Percentiles rank a stretch among this genome's conserved stretches.
Evolutionary conservation across 2,888 invertebrate genomes (phyloP).

Genomic region (Lapara coniferarum): DNA sequence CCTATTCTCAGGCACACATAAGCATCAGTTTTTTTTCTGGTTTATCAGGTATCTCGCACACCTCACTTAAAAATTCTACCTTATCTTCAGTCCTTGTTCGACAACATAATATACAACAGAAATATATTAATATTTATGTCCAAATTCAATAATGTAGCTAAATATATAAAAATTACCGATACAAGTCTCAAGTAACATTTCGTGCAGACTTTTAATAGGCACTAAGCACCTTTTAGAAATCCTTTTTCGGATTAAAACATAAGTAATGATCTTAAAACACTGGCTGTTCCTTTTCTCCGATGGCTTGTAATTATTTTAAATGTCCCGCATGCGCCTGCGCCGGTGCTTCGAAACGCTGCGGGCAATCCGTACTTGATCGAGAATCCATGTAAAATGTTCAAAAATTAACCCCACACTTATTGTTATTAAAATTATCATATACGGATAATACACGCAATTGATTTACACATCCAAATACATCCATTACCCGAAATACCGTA

Average conservation of each 20-base stretch:
- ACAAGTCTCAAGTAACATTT: slow-evolving; percentile 66
- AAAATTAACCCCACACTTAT: slow-evolving; percentile 39
- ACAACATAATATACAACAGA: not conserved
- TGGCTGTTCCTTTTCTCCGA: slow-evolving; percentile 79
- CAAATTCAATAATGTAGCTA: slow-evolving; percentile 46
- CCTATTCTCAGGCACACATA: no score
- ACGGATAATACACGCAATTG: slow-evolving; percentile 10
- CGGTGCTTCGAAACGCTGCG: slow-evolving; percentile 53
- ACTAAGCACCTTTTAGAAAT: slow-evolving; percentile 70
- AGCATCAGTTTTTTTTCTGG: no score
- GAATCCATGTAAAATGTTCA: slow-evolving; percentile 75
- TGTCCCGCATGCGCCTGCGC: slow-evolving; percentile 74
- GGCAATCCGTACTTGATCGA: slow-evolving; percentile 71
- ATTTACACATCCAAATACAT: slow-evolving; percentile 18
- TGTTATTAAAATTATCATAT: slow-evolving; percentile 14
- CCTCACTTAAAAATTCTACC: no score
- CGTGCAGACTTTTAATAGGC: slow-evolving; percentile 61
- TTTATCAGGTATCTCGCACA: no score
- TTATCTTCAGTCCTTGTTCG: not conserved
- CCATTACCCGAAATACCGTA: not conserved
- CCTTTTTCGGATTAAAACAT: slow-evolving; percentile 79
- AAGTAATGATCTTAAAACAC: slow-evolving; percentile 83
- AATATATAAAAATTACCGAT: slow-evolving; percentile 57
- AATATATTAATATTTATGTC: slow-evolving; percentile 31
- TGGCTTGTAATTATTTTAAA: slow-evolving; percentile 85